Evolutionary conservation across 2,113 vertebrate genomes (phyloP).

Genomic region (Petrocephalus zakoni): DNA sequence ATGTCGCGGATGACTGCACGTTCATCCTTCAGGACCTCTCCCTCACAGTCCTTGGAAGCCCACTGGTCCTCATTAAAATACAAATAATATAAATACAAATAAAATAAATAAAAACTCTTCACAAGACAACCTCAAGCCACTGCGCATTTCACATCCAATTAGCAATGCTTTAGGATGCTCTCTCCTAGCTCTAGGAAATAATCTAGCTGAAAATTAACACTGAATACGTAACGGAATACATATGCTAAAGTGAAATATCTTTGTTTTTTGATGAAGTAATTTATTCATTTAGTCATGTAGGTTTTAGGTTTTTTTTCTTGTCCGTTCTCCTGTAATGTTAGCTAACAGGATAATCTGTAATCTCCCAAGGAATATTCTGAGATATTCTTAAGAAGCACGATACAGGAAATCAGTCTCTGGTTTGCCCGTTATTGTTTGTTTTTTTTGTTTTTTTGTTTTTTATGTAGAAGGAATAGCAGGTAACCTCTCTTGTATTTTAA

Average conservation of each 20-base stretch:
- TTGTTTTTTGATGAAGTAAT: background rate
- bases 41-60: slow-evolving; percentile 34
- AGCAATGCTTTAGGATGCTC: slow-evolving; percentile 31
- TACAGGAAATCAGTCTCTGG: background rate
- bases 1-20: slow-evolving; percentile 32
- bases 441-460: background rate
- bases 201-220: slow-evolving; percentile 16
- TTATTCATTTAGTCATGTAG: background rate
- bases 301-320: background rate
- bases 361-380: background rate
- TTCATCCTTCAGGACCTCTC: slow-evolving; percentile 32
- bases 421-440: background rate
- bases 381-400: background rate
- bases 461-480: background rate
- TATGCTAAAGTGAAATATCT: background rate
- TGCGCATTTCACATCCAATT: slow-evolving; percentile 38
- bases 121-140: slow-evolving; percentile 33
- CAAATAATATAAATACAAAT: slow-evolving; percentile 28
- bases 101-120: slow-evolving; percentile 21
- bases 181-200: slow-evolving; percentile 24
- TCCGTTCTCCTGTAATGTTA: background rate
- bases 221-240: background rate
- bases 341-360: background rate
- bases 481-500: background rate
- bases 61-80: slow-evolving; percentile 52